These are phyloP conservation scores for Poecile montanus DNA, from an alignment of 2,797 vertebrate species.

Conservation along the genomic window DNA sequence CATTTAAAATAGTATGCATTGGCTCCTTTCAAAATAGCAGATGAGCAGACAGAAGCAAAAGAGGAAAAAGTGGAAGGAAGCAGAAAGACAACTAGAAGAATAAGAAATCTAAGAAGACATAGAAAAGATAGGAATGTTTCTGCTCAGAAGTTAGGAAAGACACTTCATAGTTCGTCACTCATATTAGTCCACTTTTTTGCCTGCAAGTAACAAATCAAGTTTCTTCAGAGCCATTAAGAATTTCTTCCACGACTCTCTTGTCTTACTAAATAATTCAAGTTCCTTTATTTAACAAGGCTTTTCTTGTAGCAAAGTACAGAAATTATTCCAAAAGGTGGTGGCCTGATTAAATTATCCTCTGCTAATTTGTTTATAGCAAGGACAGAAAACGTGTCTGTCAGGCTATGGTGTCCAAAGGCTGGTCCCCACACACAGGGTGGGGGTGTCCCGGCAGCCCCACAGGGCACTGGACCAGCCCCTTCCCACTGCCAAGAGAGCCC, in stretches of 20 bases:
- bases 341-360: neutral
- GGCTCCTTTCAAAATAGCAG: neutral
- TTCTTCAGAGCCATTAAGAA: neutral
- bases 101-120: neutral
- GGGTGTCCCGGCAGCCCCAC: neutral
- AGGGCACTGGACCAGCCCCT: fast-evolving
- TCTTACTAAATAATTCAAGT: constrained; percentile 7
- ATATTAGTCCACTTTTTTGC: neutral
- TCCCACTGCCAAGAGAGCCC: fast-evolving
- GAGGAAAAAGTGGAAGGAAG: neutral
- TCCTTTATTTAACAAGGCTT: neutral
- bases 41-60: neutral
- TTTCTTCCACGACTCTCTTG: neutral
- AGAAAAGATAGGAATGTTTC: neutral
- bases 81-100: neutral
- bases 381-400: neutral
- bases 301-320: neutral
- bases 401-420: neutral
- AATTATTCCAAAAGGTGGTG: neutral
- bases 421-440: fast-evolving
- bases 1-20: neutral
- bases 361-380: neutral
- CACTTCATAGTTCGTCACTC: neutral
- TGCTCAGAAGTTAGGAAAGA: neutral
- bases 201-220: neutral